Evolutionary conservation across 2,888 invertebrate genomes (phyloP), one percentile per base, ranked within the genome.

Genomic region (Panzeria rudis): DNA sequence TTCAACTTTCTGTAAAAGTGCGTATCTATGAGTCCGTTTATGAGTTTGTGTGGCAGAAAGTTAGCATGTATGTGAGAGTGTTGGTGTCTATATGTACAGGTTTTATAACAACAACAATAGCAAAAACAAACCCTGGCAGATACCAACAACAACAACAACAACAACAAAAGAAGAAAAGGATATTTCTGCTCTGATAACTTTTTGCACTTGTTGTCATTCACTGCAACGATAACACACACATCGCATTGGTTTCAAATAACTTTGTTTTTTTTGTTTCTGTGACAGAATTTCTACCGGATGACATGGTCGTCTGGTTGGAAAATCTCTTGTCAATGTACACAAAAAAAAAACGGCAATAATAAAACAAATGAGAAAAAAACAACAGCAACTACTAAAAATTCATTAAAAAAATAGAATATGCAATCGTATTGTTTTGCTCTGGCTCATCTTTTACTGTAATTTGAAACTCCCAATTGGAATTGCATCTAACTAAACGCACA

Each of bases 161-260:
- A 44, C 50, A 32, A 52, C 35, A 62, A 62, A 35, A 17, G 4
- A 69, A 15, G 44, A 78, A 78, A 76, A 56, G 69, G 54, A 77
- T 87, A 81, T 86, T 87, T 87, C 85, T 86, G 87, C 86, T 87
- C 86, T 85, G 86, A 87, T 87, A 87, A 87, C 80, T 78, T 78
- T 82, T 82, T 84, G 82, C 85, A 85, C 77, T 86, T 86, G 82
- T 86, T 86, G 81, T 72, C 86, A 73, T 87, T 85, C 83, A 79
- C 23, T 77, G 64, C 78, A 87, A 62, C 76, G 59, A 76, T 71
- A 56, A 71, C 61, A 78, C 61, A 78, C 61, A 50, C n/a, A 77
- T 64, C 54, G 50, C 62, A 78, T 78, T 71, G 66, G 75, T 68
- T 84, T 71, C 20, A 47, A 47, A 71, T 54, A 52, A 52, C 25